A percentile compares a stretch with the other conserved stretches of the same genome.
phyloP scores from a whole-genome alignment of 2,113 vertebrate species.

The Butorides virescens region DNA sequence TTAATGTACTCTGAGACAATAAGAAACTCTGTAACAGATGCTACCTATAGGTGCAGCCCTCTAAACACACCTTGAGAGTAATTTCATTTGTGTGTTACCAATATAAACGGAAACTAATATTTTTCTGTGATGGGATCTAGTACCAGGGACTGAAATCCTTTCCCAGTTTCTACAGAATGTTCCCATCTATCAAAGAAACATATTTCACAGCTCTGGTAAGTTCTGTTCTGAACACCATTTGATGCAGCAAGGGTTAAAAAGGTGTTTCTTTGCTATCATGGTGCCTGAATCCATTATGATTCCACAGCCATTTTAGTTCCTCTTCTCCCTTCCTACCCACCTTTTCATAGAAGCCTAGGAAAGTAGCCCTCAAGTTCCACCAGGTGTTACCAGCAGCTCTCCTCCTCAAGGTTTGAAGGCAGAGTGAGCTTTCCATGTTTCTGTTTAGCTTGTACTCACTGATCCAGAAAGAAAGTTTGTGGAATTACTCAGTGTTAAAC shows the following conservation, averaged over 20 bases:
- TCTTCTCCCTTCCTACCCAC: neutral
- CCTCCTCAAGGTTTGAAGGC: neutral
- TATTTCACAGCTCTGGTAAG: neutral
- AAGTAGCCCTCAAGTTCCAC: neutral
- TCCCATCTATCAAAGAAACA: neutral
- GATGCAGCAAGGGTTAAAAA: neutral
- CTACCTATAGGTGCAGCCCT: neutral
- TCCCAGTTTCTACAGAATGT: neutral
- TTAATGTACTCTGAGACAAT: neutral
- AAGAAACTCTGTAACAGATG: neutral
- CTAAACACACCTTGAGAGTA: neutral
- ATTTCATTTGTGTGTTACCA: neutral
- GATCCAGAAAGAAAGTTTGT: neutral
- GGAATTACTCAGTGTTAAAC: neutral
- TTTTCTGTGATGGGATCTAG: neutral
- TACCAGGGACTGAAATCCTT: neutral
- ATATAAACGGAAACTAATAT: neutral
- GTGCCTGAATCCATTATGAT: neutral
- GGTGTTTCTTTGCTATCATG: neutral
- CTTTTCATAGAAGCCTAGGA: neutral
- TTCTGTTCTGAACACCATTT: neutral
- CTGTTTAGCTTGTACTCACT: neutral
- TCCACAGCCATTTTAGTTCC: neutral
- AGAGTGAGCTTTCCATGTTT: neutral
- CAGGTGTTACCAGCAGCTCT: neutral